phyloP scores from a whole-genome alignment of 2,797 vertebrate genomes.

The Linurgus olivaceus region DNA sequence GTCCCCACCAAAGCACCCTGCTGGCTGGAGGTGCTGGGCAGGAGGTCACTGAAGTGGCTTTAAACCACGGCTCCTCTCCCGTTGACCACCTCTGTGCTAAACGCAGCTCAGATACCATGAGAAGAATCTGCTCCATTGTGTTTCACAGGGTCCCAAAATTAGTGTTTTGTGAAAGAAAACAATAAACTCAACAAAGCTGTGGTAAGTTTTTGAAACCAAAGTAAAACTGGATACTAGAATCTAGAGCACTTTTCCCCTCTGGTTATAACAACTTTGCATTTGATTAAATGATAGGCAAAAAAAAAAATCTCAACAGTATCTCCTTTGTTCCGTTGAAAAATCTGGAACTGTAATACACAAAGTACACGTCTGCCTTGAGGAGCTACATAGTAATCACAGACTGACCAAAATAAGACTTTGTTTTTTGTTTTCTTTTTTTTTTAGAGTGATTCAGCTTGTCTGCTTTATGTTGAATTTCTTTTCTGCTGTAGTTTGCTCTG shows the following conservation, averaged over 20 bases:
- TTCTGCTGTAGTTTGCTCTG: conserved; percentile 29
- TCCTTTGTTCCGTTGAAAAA: conserved; percentile 44
- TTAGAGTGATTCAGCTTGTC: not conserved
- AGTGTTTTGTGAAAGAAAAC: conserved; percentile 46
- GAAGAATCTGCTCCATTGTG: conserved; percentile 28
- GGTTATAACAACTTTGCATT: conserved; percentile 53
- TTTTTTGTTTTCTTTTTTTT: not conserved
- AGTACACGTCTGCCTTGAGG: conserved; percentile 13
- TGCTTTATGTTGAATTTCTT: not conserved
- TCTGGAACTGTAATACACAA: not conserved
- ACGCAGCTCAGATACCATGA: not conserved
- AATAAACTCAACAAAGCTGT: conserved; percentile 45
- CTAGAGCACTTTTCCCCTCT: conserved; percentile 45
- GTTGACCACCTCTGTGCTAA: not conserved
- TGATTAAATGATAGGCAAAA: conserved; percentile 57
- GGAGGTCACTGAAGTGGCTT: not conserved
- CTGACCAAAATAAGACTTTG: not conserved
- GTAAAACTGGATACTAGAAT: conserved; percentile 43
- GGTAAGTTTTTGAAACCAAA: conserved; percentile 46
- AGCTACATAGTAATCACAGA: conserved; percentile 12
- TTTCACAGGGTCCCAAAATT: conserved; percentile 12
- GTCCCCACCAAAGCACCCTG: not conserved
- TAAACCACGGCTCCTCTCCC: not conserved
- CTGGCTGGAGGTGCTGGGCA: not conserved
- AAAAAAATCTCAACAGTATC: conserved; percentile 1